Evolutionary conservation across 2,888 invertebrate genomes (phyloP), one percentile per base, ranked within the genome.

Genomic region (Dichetophora obliterata): DNA sequence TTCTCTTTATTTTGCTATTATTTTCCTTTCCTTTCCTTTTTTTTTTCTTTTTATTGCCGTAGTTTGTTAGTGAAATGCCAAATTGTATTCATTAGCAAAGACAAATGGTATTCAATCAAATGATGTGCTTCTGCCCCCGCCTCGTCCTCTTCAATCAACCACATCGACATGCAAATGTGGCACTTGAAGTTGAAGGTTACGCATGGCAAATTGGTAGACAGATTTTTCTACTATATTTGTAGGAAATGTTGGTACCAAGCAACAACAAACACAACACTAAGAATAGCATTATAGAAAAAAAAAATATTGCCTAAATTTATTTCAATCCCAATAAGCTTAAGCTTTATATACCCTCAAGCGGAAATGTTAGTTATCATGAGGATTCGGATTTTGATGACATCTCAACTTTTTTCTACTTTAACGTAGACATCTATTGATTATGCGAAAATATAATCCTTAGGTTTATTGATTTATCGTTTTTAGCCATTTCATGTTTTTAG

Each of bases 21-120:
- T 59, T 59, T 22, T 59, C 24, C 24, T 3, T 24, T 57, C 11
- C 14, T 5, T 22, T 27, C 11, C 0, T 3, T 59, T 9, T 14
- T 27, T 59, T 43, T 43, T 43, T 43, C 4, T 19, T 22, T 27
- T 59, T 27, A 22, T 22, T 59, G 9, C 27, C 48, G 3, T 72
- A 50, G 68, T 71, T 75, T 68, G 59, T 68, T 76, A 70, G 65
- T 70, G 73, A 77, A 77, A 79, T 77, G 68, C 57, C 74, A 79
- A 79, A 79, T 79, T 79, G 77, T 75, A 75, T 77, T 79, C 77
- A 79, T 79, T 79, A 79, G 77, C 73, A 77, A 77, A 79, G 77
- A 79, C 79, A 79, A 79, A 79, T 79, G 75, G 75, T 59, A 70
- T 73, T 77, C 79, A 76, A 77, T 79, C 75, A 77, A 69, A 31